Evolutionary conservation across 2,888 invertebrate genomes (phyloP), one percentile per base, ranked within the genome.

Genomic region (Bhutanitis thaidina): DNA sequence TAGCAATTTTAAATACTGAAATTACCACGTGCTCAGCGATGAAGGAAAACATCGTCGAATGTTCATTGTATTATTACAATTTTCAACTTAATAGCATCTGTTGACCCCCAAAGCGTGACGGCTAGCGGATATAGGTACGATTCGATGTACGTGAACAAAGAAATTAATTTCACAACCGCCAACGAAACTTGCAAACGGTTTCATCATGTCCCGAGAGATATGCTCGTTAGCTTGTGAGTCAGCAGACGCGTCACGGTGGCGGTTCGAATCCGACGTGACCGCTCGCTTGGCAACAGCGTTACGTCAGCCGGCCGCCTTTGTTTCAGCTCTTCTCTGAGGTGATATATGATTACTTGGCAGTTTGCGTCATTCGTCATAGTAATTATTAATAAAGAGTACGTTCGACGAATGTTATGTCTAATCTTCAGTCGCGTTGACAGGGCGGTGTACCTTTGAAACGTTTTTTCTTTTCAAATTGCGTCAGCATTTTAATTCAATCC

Each of bases 231-330:
- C 0, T 9, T 9, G 10, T 41, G 41, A 41, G 14, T 41, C 41
- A 41, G 12, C 20, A 13, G 12, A 4, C 27, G 27, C 39, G 39
- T 39, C 39, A n/a, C 41, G 34, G 34, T 34, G 34, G 4, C 14
- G 41, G 41, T 41, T 41, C 30, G 41, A 41, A 15, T 41, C 30
- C 41, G 20, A 25, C 34, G 40, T 38, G 37, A 34, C 34, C 29
- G 37, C 8, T 2, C 34, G 47, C 39, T 34, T 47, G 9, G 47
- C 34, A 47, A 47, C 47, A 47, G 34, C 12, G 47, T 47, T 40
- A 25, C 47, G 47, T 40, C 39, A 40, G 34, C 27, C 3, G 36
- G n/a, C n/a, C 30, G 27, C 36, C 15, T 29, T 29, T 27, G 27
- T 36, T 9, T 9, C 3, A 9, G 12, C 36, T 29, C 30, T n/a